Base-by-base conservation (phyloP, 2,113 vertebrate species). In the Speoplatyrhinus poulsoni region DNA sequence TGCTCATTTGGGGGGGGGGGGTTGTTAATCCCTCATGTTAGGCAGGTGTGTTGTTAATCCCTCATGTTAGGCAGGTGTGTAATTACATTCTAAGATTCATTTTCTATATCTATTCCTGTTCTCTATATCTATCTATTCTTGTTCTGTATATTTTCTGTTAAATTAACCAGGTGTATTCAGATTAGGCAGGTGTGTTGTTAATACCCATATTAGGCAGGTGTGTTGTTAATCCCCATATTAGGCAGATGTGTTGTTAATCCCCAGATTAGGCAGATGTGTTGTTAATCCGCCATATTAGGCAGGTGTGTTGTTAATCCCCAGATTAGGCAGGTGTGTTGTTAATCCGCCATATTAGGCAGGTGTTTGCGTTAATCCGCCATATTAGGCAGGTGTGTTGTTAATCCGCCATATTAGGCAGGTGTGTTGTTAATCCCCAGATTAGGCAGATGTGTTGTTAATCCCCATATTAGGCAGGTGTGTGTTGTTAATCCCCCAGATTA, bases 201-300 rank as follows among this genome's bases (percentile, higher is more conserved):
- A 26, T 26, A 1, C 19, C 26, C 26, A 53, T 3, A 53, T 16
- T 46, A 12, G 33, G 17, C 46, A 3, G n/a, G 55, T 26, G 26
- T 26, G 26, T 41, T 41, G 7, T 41, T 41, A 41, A 41, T 41
- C 87, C 92, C 91, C 98, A 96, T 0, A 41, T 41, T 41, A 41
- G 36, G 36, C 5, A 41, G 4, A 5, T 41, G 36, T 41, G 36
- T 41, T 41, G 7, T 41, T 41, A 41, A 41, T 41, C 36, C 36
- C 36, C 36, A 41, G 36, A 41, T 41, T 41, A 41, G 36, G 5
- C 36, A 3, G 5, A 9, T 15, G 49, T 58, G 56, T 26, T 17
- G 5, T 17, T 57, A 19, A 57, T 15, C 49, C 13, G 17, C 55
- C 55, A 54, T 1, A 54, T 17, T 47, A 12, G 26, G 6, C 41